Percentiles rank a stretch among this genome's conserved stretches.
These are phyloP conservation scores for Ctenopoma multispine DNA, from an alignment of 2,797 vertebrate genomes.

Conservation along the genomic window DNA sequence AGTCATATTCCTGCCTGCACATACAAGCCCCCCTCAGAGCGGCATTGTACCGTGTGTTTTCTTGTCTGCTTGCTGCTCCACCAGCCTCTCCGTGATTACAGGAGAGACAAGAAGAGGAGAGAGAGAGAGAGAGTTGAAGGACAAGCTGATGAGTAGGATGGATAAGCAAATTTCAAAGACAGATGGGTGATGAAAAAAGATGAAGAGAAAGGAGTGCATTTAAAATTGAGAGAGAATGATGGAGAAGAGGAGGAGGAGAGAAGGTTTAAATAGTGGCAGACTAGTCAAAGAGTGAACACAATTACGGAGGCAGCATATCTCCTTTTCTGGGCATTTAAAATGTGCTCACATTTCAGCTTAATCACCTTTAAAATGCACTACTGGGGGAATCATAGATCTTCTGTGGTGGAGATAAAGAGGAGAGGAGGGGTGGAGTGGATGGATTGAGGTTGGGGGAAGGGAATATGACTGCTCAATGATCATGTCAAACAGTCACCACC, in stretches of 20 bases:
- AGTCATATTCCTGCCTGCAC: conserved; percentile 46
- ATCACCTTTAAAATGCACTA: conserved; percentile 67
- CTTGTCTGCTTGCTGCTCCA: conserved; percentile 36
- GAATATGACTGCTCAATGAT: conserved; percentile 74
- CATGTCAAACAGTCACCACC: conserved; percentile 77
- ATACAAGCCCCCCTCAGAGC: conserved; percentile 34
- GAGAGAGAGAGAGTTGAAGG: conserved; percentile 61
- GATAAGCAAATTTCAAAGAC: conserved; percentile 61
- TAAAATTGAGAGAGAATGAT: conserved; percentile 23
- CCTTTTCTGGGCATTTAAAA: conserved; percentile 33
- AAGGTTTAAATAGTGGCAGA: conserved; percentile 29
- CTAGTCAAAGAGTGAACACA: conserved; percentile 46
- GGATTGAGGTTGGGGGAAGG: conserved; percentile 64
- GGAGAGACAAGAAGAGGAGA: conserved; percentile 18
- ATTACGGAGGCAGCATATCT: conserved; percentile 41
- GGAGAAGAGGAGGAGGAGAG: conserved; percentile 11
- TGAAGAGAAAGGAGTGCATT: conserved; percentile 32
- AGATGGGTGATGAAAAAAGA: conserved; percentile 58
- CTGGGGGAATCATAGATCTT: conserved; percentile 41
- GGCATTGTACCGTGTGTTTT: conserved; percentile 54
- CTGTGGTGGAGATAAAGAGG: conserved; percentile 48
- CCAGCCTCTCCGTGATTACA: conserved; percentile 41
- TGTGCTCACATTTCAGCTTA: conserved; percentile 61
- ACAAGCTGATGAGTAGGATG: conserved; percentile 61
- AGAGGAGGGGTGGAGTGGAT: conserved; percentile 42